Conservation (phyloP, 2,888 invertebrate genomes). For the Itoplectis maculator region DNA sequence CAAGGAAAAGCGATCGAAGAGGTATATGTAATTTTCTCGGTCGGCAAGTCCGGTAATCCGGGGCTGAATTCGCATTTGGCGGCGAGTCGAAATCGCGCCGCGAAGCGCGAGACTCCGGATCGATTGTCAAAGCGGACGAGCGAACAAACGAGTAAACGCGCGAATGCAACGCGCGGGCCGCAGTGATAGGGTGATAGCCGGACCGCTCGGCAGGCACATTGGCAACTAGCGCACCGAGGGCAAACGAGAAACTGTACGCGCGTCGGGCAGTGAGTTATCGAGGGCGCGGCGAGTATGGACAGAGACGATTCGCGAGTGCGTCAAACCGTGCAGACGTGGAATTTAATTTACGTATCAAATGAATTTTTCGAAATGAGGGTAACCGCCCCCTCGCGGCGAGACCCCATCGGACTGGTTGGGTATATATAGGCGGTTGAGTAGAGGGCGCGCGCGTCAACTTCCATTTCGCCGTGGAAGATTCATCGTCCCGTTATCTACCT, state of each 20-base stretch:
- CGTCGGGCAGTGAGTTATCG: slow-evolving; percentile 36
- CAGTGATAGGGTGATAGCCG: too few relatives aligned
- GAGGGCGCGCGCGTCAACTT: slow-evolving; percentile 41
- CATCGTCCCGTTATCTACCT: slow-evolving; percentile 58
- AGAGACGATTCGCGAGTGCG: slow-evolving; percentile 55
- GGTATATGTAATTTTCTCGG: background rate
- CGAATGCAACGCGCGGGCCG: background rate
- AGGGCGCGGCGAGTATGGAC: slow-evolving; percentile 29
- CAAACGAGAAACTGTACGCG: slow-evolving; percentile 42
- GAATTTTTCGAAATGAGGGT: slow-evolving; percentile 62
- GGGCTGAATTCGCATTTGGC: background rate
- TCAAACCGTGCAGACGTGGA: slow-evolving; percentile 59
- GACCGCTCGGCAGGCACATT: slow-evolving; percentile 15
- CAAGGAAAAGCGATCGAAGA: background rate
- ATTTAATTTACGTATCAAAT: slow-evolving; percentile 69
- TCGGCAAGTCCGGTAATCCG: background rate
- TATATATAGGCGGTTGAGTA: too few relatives aligned
- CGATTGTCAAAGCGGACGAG: slow-evolving; percentile 61
- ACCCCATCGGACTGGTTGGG: slow-evolving; percentile 36
- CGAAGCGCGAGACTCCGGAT: slow-evolving; percentile 49
- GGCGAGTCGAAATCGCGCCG: background rate
- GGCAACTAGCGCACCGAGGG: slow-evolving; percentile 14
- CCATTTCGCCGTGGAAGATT: slow-evolving; percentile 61
- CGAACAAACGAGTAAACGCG: slow-evolving; percentile 8
- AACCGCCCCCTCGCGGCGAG: slow-evolving; percentile 61